These are phyloP conservation scores for Cryptotis parvus DNA, from an alignment of 2,113 vertebrate species.

Conservation along the genomic window DNA sequence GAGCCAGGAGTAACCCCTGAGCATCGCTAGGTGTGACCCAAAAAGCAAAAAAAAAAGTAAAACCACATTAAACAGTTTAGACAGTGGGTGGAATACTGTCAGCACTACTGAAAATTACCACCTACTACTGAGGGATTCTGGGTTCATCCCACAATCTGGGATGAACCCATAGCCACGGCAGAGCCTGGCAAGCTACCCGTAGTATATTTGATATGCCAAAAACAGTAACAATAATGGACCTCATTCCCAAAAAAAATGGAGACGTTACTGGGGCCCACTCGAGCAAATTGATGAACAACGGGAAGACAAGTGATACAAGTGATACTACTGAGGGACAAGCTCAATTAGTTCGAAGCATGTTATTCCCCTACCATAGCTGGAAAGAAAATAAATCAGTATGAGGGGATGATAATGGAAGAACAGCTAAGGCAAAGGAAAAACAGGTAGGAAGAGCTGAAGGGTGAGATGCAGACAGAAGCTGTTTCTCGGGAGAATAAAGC, in stretches of 20 bases:
- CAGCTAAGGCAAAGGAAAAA: neutral
- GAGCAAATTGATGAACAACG: no score
- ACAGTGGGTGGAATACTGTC: neutral
- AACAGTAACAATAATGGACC: no score
- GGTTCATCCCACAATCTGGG: no score
- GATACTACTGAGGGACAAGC: neutral
- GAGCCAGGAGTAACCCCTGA: no score
- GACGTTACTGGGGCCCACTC: no score
- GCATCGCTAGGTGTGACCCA: no score
- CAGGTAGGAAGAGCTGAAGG: neutral
- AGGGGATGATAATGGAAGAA: neutral
- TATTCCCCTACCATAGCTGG: neutral
- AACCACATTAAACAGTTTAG: neutral
- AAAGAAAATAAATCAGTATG: slow-evolving; percentile 7
- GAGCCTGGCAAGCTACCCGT: no score
- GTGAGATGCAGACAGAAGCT: neutral
- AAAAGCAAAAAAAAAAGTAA: neutral
- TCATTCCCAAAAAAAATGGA: no score
- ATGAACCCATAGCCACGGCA: no score
- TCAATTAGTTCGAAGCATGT: neutral
- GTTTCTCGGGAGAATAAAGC: neutral
- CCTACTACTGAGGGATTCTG: neutral
- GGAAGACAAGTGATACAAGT: no score
- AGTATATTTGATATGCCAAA: no score
- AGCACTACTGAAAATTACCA: slow-evolving; percentile 14